phyloP scores from a whole-genome alignment of 2,888 invertebrate genomes.

The Dolichomitus sp. region DNA sequence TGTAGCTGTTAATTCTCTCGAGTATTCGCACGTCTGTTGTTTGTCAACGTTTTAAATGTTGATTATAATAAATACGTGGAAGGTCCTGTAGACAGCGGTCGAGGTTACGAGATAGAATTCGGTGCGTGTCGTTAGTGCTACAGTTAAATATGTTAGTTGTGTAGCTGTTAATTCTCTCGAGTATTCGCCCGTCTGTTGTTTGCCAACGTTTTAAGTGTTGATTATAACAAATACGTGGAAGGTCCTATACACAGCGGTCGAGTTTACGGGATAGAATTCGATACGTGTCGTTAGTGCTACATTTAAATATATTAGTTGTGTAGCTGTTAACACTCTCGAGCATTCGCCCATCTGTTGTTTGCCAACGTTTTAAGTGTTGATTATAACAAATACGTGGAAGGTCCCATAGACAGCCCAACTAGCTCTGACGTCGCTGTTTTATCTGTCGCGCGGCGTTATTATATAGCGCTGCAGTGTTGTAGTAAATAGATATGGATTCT shows the following conservation, averaged over 20 bases:
- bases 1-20: too few relatives aligned
- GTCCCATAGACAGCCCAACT: neutral
- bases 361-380: neutral
- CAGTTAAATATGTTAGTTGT: too few relatives aligned
- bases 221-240: neutral
- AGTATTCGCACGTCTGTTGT: neutral
- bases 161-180: too few relatives aligned
- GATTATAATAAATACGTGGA: neutral
- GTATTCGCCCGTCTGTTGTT: neutral
- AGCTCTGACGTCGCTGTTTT: slow-evolving; percentile 32
- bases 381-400: neutral
- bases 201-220: neutral
- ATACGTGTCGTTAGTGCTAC: too few relatives aligned
- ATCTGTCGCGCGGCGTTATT: slow-evolving; percentile 28
- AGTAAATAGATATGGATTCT: slow-evolving; percentile 56
- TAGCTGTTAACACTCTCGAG: too few relatives aligned
- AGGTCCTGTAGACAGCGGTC: neutral
- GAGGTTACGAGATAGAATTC: too few relatives aligned
- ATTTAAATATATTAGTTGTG: too few relatives aligned
- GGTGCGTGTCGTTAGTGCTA: too few relatives aligned
- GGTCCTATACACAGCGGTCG: neutral
- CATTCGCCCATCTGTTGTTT: neutral
- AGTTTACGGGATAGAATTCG: too few relatives aligned
- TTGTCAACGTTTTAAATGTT: neutral
- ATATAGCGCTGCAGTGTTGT: slow-evolving; percentile 18